Evolutionary conservation across 2,113 vertebrate genomes (phyloP), one percentile per base, ranked within the genome.

Genomic region (Phylloscopus trochilus): DNA sequence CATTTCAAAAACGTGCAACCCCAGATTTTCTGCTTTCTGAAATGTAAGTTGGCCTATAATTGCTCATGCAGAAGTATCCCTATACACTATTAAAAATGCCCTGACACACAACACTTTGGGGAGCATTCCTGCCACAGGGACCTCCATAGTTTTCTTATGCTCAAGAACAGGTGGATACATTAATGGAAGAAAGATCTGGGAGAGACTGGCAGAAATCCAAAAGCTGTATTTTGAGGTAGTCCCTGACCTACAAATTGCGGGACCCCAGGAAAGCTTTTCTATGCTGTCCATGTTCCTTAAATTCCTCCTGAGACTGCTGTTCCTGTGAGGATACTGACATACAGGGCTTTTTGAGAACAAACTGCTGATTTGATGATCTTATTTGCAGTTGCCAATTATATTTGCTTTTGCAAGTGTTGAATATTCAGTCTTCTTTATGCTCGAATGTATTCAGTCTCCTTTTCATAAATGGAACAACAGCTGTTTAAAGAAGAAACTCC

Each of bases 261-360:
- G 35, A 84, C 10, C n/a, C 26, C n/a, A 43, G 52, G 60, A 90
- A 87, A 70, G 31, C 19, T 55, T 69, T 58, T 79, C 3, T 76
- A 4, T 47, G 44, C 33, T 86, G 37, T 15, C 6, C 39, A 33
- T 62, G n/a, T 76, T 91, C 68, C 58, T 83, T 49, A 10, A 18
- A 26, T 80, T 66, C n/a, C 31, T 93, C 60, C 20, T 28, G 46
- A 53, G 46, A 43, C 59, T 83, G 17, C 47, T 78, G 43, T 80
- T 83, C 28, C 55, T 81, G 28, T 15, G 37, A 73, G 55, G 47
- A n/a, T 77, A 63, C 51, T 62, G 59, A 92, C 53, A 35, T 62
- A 11, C 0, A 39, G 41, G 21, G 28, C 37, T 39, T 22, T 86
- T 66, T 70, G 55, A 81, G 63, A 37, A 44, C 0, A 0, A 44